Conservation (phyloP, 2,797 vertebrate genomes). For the Chiroxiphia lanceolata region DNA sequence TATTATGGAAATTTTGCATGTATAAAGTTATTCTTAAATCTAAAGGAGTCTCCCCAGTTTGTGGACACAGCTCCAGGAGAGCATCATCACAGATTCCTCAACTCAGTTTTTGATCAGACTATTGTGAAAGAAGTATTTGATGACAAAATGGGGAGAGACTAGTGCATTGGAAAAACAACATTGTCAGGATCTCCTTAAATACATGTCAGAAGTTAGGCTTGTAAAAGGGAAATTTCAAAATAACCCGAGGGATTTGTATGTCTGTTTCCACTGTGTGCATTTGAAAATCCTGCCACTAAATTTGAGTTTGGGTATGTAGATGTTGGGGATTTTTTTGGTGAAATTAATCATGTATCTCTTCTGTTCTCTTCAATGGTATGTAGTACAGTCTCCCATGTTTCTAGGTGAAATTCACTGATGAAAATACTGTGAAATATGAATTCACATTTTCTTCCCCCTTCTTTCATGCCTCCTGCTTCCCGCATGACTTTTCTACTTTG, state of each 20-base stretch:
- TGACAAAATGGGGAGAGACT: background rate
- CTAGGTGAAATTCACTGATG: background rate
- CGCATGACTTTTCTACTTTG: background rate
- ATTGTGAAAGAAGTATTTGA: background rate
- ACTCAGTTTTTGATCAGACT: conserved; percentile 5
- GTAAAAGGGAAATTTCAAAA: background rate
- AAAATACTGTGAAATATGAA: conserved; percentile 2
- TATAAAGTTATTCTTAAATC: conserved; percentile 63
- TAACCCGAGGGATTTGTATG: background rate
- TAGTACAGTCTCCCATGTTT: background rate
- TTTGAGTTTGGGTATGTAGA: background rate
- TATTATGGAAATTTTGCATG: conserved; percentile 61
- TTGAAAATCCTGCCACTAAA: conserved; percentile 29
- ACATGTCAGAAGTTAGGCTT: background rate
- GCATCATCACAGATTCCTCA: conserved; percentile 46
- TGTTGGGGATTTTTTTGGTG: background rate
- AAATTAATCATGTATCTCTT: background rate
- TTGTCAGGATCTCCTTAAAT: background rate
- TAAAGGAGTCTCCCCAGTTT: conserved; percentile 42
- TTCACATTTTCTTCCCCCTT: background rate
- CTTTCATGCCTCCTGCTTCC: background rate
- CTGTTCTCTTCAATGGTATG: background rate
- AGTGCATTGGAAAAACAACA: background rate
- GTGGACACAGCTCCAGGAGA: conserved; percentile 59
- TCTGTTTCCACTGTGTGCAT: background rate